phyloP scores from a whole-genome alignment of 2,888 invertebrate species.

The Drosophila neutralis region DNA sequence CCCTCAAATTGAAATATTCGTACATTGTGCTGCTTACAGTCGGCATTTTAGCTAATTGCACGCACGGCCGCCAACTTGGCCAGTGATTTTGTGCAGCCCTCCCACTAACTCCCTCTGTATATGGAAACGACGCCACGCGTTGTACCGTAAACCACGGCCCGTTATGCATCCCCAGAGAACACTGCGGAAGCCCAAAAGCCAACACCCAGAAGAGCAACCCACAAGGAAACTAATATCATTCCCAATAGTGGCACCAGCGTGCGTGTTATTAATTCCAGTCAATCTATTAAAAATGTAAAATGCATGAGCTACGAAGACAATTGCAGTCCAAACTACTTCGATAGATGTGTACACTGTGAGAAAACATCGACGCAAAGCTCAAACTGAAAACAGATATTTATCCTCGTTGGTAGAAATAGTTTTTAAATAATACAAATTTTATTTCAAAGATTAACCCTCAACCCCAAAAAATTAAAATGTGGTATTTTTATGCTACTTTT shows the following conservation, averaged over 20 bases:
- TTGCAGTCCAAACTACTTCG: constrained; percentile 55
- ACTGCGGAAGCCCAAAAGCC: constrained; percentile 17
- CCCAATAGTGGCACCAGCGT: constrained; percentile 21
- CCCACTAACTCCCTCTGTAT: not conserved
- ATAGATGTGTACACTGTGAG: constrained; percentile 1
- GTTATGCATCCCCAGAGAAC: constrained; percentile 71
- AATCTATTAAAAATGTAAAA: constrained; percentile 83
- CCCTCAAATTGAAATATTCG: constrained; percentile 74
- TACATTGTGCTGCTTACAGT: constrained; percentile 39
- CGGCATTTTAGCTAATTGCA: constrained; percentile 75
- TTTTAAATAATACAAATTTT: not conserved
- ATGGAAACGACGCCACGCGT: constrained; percentile 54
- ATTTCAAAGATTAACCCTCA: not conserved
- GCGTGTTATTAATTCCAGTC: constrained; percentile 79
- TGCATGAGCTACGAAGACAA: constrained; percentile 69
- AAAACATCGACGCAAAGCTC: not conserved
- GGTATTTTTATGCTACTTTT: not conserved
- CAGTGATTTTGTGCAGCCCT: constrained; percentile 51
- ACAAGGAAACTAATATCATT: constrained; percentile 35
- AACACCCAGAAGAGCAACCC: constrained; percentile 6
- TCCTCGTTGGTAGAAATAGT: not conserved
- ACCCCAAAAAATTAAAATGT: fast-evolving
- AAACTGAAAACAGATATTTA: too few species aligned
- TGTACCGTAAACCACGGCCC: constrained; percentile 68
- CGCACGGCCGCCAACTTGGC: constrained; percentile 59